Base-by-base conservation (phyloP, 2,113 vertebrate genomes). In the Piprites chloris region DNA sequence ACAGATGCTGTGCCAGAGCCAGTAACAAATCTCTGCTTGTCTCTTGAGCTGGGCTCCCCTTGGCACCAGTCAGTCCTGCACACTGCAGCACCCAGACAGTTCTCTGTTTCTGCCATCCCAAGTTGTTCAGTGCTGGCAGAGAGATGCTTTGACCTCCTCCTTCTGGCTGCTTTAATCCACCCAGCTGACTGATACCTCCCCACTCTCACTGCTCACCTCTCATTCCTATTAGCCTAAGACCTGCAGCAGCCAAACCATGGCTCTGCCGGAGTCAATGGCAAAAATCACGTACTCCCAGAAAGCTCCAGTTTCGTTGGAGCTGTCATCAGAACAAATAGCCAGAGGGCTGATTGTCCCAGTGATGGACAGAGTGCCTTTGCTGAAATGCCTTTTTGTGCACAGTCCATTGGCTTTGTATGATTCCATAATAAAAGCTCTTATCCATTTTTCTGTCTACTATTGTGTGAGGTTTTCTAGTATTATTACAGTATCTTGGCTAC, bases 331-430 rank as follows among this genome's bases (percentile, higher is more conserved):
- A 68, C 47, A 93, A 91, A 82, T 20, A 87, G 81, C 84, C 0
- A 2, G 47, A 89, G 77, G 89, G 80, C 69, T 87, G 73, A 68
- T 80, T 3, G 3, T 13, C 58, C 49, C 44, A 55, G 77, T 79
- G 89, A 84, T 53, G 69, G 91, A 91, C 84, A 93, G 87, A 89
- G n/a, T 46, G 74, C 53, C 62, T 91, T 68, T 87, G 77, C 49
- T 93, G 69, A 95, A 97, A 93, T 76, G 66, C 53, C 26, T 87
- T 91, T 92, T 61, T 78, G 50, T 87, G 61, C 73, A 91, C 76
- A 75, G 87, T 46, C 74, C 81, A 82, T 68, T 95, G 74, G 44
- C 69, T 92, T 89, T 27, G 0, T 87, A 73, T 89, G 69, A 93
- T 85, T 94, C 84, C 30, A 33, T 73, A 55, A 82, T 89, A 82